A percentile compares a stretch with the other conserved stretches of the same genome.
phyloP scores from a whole-genome alignment of 2,113 vertebrate species.

The Narcine bancroftii region DNA sequence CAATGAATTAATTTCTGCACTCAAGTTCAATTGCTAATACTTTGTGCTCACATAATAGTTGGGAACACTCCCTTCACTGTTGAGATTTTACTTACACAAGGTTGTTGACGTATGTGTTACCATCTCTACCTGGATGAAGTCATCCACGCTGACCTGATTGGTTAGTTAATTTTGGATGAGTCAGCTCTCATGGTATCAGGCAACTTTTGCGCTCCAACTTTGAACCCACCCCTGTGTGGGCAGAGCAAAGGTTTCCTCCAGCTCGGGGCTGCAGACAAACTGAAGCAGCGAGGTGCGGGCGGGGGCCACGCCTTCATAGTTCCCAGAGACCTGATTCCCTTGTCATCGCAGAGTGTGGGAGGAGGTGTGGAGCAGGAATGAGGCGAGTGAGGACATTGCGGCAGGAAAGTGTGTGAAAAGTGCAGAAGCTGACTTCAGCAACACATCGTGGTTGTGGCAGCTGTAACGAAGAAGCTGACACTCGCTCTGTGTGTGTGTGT shows the following conservation, averaged over 20 bases:
- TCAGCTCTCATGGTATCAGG: background rate
- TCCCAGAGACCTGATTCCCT: no score
- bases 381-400: background rate
- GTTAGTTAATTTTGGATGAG: background rate
- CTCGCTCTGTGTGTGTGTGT: no score
- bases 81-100: background rate
- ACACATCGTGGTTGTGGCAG: background rate
- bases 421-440: background rate
- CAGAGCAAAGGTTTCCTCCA: background rate
- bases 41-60: background rate
- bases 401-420: background rate
- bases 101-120: background rate
- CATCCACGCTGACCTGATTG: background rate
- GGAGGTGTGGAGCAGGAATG: background rate
- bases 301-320: background rate
- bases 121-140: background rate
- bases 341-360: background rate
- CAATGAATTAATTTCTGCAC: background rate
- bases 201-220: background rate
- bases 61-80: conserved; percentile 11
- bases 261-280: background rate
- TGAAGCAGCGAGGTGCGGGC: no score
- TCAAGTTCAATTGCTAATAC: background rate
- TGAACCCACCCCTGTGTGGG: background rate
- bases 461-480: no score